These are phyloP conservation scores for Sternarchorhynchus goeldii DNA, from an alignment of 2,797 vertebrate species.

Conservation along the genomic window DNA sequence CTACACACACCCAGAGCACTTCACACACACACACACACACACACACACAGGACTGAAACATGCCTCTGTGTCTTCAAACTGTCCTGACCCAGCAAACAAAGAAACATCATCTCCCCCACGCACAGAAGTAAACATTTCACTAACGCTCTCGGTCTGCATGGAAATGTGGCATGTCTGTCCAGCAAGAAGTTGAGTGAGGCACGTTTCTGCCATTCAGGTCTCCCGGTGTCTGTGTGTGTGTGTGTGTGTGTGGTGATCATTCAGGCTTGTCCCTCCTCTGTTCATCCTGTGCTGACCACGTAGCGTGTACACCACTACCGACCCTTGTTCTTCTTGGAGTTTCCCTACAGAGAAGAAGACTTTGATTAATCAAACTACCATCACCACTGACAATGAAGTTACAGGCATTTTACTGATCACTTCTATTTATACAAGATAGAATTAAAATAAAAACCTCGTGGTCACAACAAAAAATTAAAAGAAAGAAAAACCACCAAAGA, in stretches of 20 bases:
- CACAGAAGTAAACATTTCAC: constrained; percentile 55
- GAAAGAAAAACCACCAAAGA: no score
- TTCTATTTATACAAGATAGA: background rate
- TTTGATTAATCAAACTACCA: background rate
- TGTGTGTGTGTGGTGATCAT: constrained; percentile 50
- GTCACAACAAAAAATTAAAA: no score
- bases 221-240: no score
- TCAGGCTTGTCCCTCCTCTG: constrained; percentile 52
- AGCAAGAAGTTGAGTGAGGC: background rate
- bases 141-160: constrained; percentile 55
- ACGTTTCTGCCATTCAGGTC: constrained; percentile 28
- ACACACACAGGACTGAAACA: no score
- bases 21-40: background rate
- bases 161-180: constrained; percentile 48
- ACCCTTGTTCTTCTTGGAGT: constrained; percentile 95
- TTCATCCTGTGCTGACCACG: constrained; percentile 43
- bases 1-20: background rate
- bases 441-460: no score
- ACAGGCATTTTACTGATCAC: no score
- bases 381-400: background rate
- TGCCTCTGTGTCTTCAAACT: constrained; percentile 12
- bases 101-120: constrained; percentile 12
- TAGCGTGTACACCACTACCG: constrained; percentile 77
- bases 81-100: constrained; percentile 29
- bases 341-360: constrained; percentile 77